A percentile compares a stretch with the other conserved stretches of the same genome.
These are phyloP conservation scores for Rugalucina vietnamica DNA, from an alignment of 2,888 invertebrate genomes.

Conservation along the genomic window DNA sequence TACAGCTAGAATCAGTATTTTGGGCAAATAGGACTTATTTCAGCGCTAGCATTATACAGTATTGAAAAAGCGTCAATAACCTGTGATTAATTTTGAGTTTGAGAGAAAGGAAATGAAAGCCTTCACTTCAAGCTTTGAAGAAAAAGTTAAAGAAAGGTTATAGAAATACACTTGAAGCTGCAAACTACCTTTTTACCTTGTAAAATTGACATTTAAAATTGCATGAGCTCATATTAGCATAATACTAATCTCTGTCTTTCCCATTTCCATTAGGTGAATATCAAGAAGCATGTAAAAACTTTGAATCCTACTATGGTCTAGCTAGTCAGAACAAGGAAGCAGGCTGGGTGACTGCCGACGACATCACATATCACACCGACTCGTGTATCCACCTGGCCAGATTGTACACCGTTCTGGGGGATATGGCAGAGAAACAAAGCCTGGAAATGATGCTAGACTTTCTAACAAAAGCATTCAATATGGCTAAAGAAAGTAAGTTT, in stretches of 20 bases:
- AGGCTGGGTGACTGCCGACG: conserved; percentile 77
- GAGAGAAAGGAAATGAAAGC: no score
- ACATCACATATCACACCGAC: conserved; percentile 74
- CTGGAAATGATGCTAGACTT: conserved; percentile 74
- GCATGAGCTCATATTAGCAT: neutral
- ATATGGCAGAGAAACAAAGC: conserved; percentile 63
- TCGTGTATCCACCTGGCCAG: conserved; percentile 79
- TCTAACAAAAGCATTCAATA: conserved; percentile 80
- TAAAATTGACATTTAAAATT: no score
- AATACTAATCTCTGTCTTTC: neutral
- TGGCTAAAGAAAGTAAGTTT: conserved; percentile 81
- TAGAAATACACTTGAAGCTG: no score
- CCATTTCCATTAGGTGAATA: conserved; percentile 69
- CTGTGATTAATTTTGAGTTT: no score
- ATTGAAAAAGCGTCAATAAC: no score
- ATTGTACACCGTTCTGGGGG: conserved; percentile 80
- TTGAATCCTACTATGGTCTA: conserved; percentile 80
- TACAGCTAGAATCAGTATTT: no score
- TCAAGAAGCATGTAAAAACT: conserved; percentile 79
- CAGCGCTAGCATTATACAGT: no score
- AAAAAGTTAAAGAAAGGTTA: no score
- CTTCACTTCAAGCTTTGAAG: no score
- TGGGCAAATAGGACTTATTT: no score
- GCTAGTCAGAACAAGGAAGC: conserved; percentile 72
- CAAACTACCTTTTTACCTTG: no score